These are phyloP conservation scores for Stenichneumon culpator DNA, from an alignment of 2,888 invertebrate genomes.

Conservation along the genomic window DNA sequence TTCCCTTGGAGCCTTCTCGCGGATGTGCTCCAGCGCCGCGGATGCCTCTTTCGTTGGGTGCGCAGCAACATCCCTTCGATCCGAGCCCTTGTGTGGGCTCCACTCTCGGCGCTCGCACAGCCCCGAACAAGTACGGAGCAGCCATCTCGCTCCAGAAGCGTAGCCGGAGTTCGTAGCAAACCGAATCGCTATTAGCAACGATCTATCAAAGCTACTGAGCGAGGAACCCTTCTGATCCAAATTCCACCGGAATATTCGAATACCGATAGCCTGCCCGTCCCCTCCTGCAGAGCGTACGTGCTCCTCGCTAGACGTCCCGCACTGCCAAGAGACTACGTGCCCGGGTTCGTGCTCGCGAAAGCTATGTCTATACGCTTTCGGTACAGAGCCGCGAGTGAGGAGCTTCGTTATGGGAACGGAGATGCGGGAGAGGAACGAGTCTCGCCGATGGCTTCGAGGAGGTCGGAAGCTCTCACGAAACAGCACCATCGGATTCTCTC, in stretches of 20 bases:
- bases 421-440: constrained; percentile 2
- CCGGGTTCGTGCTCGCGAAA: background rate
- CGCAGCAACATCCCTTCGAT: no score
- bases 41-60: no score
- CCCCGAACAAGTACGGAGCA: constrained; percentile 28
- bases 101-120: constrained; percentile 12
- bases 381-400: background rate
- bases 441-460: background rate
- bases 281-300: background rate
- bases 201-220: constrained; percentile 61
- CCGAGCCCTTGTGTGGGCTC: no score
- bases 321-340: constrained; percentile 11
- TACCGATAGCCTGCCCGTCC: constrained; percentile 23
- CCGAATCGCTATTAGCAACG: constrained; percentile 75
- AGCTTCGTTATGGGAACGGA: constrained; percentile 40
- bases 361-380: background rate
- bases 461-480: constrained; percentile 28
- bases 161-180: constrained; percentile 66
- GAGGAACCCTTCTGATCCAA: constrained; percentile 43
- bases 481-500: constrained; percentile 40
- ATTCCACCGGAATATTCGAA: constrained; percentile 58
- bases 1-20: no score
- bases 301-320: background rate
- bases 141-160: background rate
- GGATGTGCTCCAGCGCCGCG: no score